Conservation (phyloP, 2,888 invertebrate genomes). For the Nebria salina region DNA sequence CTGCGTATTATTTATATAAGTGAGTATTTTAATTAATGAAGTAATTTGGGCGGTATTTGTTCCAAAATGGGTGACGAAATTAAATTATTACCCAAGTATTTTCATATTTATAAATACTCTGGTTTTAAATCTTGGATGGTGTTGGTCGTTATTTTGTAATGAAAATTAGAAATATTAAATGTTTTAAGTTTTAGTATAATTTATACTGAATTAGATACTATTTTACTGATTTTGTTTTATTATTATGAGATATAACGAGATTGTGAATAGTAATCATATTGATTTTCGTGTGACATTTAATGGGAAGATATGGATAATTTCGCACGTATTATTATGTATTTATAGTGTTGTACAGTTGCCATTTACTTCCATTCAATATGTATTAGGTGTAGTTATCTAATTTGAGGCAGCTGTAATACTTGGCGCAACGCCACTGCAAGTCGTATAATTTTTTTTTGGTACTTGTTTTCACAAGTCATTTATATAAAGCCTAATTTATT, state of each 20-base stretch:
- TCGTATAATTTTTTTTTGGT: not conserved
- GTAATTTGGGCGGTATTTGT: not conserved
- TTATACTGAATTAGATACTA: too few relatives aligned
- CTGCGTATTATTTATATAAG: not conserved
- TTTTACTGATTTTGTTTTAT: too few relatives aligned
- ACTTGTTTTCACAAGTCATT: not conserved
- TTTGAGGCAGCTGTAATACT: constrained; percentile 1
- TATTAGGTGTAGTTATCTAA: not conserved
- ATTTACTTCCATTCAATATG: not conserved
- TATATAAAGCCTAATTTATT: not conserved
- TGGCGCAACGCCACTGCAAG: constrained; percentile 11
- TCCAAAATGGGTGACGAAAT: not conserved
- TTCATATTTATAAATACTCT: not conserved
- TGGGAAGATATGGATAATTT: not conserved
- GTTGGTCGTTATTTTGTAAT: too few relatives aligned
- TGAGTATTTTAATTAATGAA: not conserved
- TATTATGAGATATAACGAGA: too few relatives aligned
- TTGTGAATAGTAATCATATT: not conserved
- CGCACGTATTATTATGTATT: constrained; percentile 1
- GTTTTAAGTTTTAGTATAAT: too few relatives aligned
- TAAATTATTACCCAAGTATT: not conserved
- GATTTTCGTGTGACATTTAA: not conserved
- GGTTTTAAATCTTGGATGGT: too few relatives aligned
- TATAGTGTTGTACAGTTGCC: not conserved
- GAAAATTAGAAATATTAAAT: too few relatives aligned